phyloP scores from a whole-genome alignment of 1,140 invertebrate genomes.

The Lepidurus couesii region DNA sequence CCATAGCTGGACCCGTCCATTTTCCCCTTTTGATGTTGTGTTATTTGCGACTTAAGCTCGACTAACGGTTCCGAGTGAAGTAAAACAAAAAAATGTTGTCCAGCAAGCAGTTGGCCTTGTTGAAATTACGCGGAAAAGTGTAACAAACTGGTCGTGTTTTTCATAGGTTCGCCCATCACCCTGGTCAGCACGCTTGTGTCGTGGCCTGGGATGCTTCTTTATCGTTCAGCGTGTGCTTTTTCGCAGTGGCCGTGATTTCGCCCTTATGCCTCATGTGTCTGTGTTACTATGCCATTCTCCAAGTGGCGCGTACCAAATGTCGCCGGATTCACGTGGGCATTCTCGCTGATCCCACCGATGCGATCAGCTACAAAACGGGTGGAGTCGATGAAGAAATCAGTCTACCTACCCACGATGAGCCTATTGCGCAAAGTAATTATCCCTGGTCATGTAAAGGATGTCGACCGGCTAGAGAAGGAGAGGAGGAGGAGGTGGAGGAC shows the following conservation, averaged over 20 bases:
- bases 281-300: constrained; percentile 37
- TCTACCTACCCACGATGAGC: constrained; percentile 15
- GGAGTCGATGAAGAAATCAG: background rate
- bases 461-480: background rate
- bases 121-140: background rate
- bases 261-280: constrained; percentile 33
- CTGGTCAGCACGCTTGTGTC: constrained; percentile 24
- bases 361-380: background rate
- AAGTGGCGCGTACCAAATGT: constrained; percentile 36
- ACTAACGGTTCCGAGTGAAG: too few species aligned
- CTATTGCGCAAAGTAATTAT: background rate
- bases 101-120: background rate
- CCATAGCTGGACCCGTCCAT: too few species aligned
- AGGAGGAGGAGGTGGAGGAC: background rate
- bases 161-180: background rate
- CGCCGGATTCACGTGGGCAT: constrained; percentile 35
- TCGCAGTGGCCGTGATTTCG: constrained; percentile 28
- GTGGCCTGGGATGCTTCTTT: constrained; percentile 34
- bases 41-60: too few species aligned
- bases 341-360: constrained; percentile 5
- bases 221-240: constrained; percentile 31
- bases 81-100: too few species aligned
- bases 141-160: background rate
- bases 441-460: background rate
- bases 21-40: too few species aligned